Evolutionary conservation across 1,140 invertebrate species (phyloP), one percentile per base, ranked within the genome.

Genomic region (Mya arenaria): DNA sequence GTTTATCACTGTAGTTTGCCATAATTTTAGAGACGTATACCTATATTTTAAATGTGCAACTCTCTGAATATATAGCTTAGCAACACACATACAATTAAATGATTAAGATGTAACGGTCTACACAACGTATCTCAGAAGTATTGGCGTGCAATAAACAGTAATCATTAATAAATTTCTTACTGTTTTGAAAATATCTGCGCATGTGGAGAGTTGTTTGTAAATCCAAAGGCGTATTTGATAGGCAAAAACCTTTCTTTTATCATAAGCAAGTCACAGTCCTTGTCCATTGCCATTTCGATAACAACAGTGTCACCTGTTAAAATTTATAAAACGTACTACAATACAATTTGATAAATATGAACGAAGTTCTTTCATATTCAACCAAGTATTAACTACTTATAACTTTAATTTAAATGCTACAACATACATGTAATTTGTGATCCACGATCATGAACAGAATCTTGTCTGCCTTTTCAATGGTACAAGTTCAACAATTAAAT

Each of bases 191-290:
- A 87, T 5, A 87, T 58, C 17, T 62, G n/a, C 15, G 74, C 86
- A 41, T 86, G 87, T 17, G 85, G 80, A 0, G 88, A 90, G 28
- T 85, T 85, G 25, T 87, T 88, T 1, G 84, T 81, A 13, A 90
- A 81, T 1, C 83, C 88, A 28, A 89, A 37, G 0, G 74, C 88
- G 52, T 88, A 88, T n/a, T 86, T 80, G 28, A 84, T 37, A 6
- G 85, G 84, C n/a, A 88, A 83, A 32, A 88, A 89, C n/a, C 86
- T 77, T 63, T 90, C 88, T 10, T 85, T 86, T 30, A 84, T 83
- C 10, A 81, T 75, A 28, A 80, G 52, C 39, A 88, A 60, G 62
- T 85, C 68, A 74, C 89, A 90, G 23, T 86, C 82, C 1, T 58
- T 79, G 13, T 44, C n/a, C 25, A 74, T 63, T 23, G 17, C 25